Percentiles rank a stretch among this genome's conserved stretches.
Conservation (phyloP, 2,113 vertebrate genomes). For the Isurus oxyrinchus region DNA sequence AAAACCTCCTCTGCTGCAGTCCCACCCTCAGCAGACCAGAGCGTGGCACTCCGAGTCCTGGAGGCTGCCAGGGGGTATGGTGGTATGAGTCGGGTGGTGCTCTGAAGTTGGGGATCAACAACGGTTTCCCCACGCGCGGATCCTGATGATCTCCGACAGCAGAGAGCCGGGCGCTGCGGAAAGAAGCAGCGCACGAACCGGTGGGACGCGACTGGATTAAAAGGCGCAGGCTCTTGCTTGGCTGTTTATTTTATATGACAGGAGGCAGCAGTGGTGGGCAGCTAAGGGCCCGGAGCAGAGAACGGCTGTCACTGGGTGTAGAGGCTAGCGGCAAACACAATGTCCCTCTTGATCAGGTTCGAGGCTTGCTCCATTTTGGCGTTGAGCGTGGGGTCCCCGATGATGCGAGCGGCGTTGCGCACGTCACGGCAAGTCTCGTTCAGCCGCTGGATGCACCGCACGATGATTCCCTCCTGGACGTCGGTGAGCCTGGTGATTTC, state of each 20-base stretch:
- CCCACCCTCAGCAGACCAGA: neutral
- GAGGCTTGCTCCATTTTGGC: constrained; percentile 86
- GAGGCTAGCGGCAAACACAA: constrained; percentile 84
- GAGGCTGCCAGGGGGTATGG: neutral
- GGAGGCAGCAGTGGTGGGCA: neutral
- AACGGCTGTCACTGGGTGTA: constrained; percentile 71
- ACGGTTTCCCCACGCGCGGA: too few relatives aligned
- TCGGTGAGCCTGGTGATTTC: constrained; percentile 79
- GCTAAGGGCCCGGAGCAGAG: accelerated
- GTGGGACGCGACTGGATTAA: neutral
- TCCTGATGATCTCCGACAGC: neutral
- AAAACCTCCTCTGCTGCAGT: too few relatives aligned
- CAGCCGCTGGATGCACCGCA: constrained; percentile 85
- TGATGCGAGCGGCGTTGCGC: constrained; percentile 74
- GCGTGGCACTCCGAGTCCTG: neutral
- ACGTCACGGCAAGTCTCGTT: constrained; percentile 84
- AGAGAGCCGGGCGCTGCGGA: too few relatives aligned
- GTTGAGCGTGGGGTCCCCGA: constrained; percentile 79
- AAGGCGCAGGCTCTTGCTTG: neutral
- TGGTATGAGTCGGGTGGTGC: neutral
- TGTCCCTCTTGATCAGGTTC: constrained; percentile 78
- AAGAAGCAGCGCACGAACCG: neutral
- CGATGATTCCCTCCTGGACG: constrained; percentile 81
- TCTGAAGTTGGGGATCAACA: too few relatives aligned
- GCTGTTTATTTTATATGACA: neutral